phyloP scores from a whole-genome alignment of 2,888 invertebrate species.

The Pilophorus perplexus region DNA sequence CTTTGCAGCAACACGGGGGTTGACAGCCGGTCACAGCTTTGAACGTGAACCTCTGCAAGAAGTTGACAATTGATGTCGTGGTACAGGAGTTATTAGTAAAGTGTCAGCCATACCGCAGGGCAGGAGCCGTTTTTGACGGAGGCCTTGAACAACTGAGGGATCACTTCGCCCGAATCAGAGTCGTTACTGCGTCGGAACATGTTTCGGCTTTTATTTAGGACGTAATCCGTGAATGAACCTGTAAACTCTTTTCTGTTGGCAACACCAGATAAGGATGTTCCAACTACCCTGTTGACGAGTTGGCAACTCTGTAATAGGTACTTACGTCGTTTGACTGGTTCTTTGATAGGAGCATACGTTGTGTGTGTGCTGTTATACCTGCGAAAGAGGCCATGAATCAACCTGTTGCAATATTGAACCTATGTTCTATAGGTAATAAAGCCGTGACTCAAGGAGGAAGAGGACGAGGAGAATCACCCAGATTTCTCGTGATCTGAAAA shows the following conservation, averaged over 20 bases:
- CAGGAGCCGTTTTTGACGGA: constrained; percentile 12
- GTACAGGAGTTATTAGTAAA: no score
- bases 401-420: not conserved
- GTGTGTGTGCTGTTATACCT: constrained; percentile 29
- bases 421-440: no score
- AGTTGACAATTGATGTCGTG: not conserved
- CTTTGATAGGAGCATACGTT: constrained; percentile 6
- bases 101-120: no score
- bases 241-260: not conserved
- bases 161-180: constrained; percentile 40
- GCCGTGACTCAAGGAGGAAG: no score
- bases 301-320: no score
- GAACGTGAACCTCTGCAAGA: constrained; percentile 37
- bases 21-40: constrained; percentile 42
- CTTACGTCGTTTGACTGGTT: constrained; percentile 16
- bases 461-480: no score
- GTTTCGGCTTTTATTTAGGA: constrained; percentile 8
- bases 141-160: constrained; percentile 43
- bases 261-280: not conserved
- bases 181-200: constrained; percentile 1
- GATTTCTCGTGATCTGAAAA: no score
- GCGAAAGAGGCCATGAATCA: not conserved
- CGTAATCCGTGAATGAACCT: constrained; percentile 21
- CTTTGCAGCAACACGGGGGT: no score
- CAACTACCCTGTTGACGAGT: not conserved